These are phyloP conservation scores for Zhengitettix transpicula DNA, from an alignment of 2,888 invertebrate genomes.

Conservation along the genomic window DNA sequence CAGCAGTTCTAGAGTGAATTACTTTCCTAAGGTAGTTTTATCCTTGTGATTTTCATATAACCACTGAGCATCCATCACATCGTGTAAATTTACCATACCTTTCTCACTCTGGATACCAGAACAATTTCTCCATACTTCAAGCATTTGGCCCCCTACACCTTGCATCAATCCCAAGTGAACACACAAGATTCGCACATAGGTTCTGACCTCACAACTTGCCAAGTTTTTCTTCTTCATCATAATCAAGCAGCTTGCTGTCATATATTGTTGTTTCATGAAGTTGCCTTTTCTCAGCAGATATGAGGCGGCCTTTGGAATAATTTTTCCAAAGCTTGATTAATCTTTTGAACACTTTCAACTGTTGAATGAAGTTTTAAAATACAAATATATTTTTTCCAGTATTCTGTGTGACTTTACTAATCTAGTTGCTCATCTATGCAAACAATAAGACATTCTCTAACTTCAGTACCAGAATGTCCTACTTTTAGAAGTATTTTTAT, in stretches of 20 bases:
- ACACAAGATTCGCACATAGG: conserved; percentile 96
- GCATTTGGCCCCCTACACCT: conserved; percentile 97
- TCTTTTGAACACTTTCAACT: conserved; percentile 55
- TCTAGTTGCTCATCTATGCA: conserved; percentile 93
- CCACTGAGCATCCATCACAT: conserved; percentile 95
- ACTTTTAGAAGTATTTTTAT: conserved; percentile 92
- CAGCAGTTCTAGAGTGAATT: conserved; percentile 77
- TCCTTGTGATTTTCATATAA: conserved; percentile 89
- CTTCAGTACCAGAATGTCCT: conserved; percentile 96
- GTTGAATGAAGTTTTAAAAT: conserved; percentile 88
- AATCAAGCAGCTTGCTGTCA: conserved; percentile 82
- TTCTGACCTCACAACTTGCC: conserved; percentile 93
- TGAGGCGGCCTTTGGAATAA: conserved; percentile 95
- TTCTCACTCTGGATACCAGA: conserved; percentile 62
- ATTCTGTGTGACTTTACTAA: conserved; percentile 96
- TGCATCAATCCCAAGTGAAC: conserved; percentile 91
- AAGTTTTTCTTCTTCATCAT: conserved; percentile 67
- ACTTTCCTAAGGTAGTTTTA: conserved; percentile 77
- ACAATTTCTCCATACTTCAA: conserved; percentile 82
- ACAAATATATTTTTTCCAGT: conserved; percentile 96
- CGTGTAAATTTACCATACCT: conserved; percentile 92
- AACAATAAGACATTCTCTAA: conserved; percentile 78
- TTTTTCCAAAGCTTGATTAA: conserved; percentile 65
- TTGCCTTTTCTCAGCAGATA: conserved; percentile 97
- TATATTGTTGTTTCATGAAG: conserved; percentile 90